Conservation (phyloP, 30 jellyfish, hydroid and myxozoan genomes). For the Cassiopea andromeda region DNA sequence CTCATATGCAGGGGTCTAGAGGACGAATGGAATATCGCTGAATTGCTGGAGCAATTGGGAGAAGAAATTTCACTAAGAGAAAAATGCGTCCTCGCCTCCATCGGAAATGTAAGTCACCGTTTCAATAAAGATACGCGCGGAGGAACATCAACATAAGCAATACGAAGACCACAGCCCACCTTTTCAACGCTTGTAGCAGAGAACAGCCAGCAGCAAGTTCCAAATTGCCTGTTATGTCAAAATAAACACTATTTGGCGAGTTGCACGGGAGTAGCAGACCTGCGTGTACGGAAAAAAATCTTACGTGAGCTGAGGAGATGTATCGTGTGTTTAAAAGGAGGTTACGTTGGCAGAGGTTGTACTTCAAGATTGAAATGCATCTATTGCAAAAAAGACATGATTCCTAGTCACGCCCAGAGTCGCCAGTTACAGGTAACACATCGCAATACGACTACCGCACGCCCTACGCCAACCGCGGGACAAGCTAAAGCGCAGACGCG, state of each 20-base stretch:
- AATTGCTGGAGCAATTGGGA: slow-evolving; percentile 22
- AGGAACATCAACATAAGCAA: neutral
- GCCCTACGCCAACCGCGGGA: neutral
- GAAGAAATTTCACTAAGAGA: slow-evolving; percentile 38
- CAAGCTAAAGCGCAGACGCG: neutral
- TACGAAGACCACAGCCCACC: slow-evolving; percentile 7
- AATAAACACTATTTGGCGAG: slow-evolving; percentile 31
- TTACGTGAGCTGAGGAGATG: neutral
- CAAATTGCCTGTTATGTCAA: slow-evolving; percentile 20
- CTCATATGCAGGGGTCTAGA: neutral
- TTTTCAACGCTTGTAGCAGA: slow-evolving; percentile 16
- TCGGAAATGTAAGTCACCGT: neutral
- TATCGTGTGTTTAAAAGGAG: slow-evolving; percentile 17
- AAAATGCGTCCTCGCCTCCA: slow-evolving; percentile 13
- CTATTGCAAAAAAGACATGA: slow-evolving; percentile 8
- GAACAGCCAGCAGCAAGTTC: neutral
- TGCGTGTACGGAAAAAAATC: neutral
- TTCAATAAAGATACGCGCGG: neutral
- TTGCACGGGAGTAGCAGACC: slow-evolving; percentile 19
- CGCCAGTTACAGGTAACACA: neutral
- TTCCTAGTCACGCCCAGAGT: slow-evolving; percentile 7
- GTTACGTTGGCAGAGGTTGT: slow-evolving; percentile 7
- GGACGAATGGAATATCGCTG: slow-evolving; percentile 23
- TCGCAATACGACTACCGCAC: neutral
- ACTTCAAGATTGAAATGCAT: slow-evolving; percentile 7